phyloP scores from a whole-genome alignment of 2,113 vertebrate genomes.

The Anarhynchus alexandrinus region DNA sequence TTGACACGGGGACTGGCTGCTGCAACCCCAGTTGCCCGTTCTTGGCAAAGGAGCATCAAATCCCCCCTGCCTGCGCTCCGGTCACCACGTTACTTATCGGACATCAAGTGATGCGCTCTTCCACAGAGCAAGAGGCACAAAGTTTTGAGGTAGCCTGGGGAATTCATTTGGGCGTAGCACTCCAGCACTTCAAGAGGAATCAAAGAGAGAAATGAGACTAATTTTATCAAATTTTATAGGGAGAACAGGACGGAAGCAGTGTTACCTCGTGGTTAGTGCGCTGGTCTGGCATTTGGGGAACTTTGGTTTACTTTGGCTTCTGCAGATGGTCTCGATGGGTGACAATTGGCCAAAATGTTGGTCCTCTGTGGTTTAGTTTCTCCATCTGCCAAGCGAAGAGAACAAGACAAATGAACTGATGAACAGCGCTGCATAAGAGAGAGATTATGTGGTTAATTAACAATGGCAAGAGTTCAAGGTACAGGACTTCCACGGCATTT shows the following conservation, averaged over 20 bases:
- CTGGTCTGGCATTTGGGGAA: background rate
- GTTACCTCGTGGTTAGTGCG: rapidly evolving
- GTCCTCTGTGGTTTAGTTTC: background rate
- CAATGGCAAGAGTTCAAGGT: background rate
- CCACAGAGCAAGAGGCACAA: background rate
- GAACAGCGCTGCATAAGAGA: background rate
- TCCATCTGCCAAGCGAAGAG: background rate
- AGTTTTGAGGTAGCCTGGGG: background rate
- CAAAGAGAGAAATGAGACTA: background rate
- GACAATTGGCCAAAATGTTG: background rate
- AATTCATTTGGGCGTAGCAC: background rate
- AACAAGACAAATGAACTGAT: background rate
- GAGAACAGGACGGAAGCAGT: background rate
- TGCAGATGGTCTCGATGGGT: background rate
- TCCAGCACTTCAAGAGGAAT: background rate
- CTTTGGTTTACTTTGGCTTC: background rate
- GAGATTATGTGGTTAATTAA: background rate
- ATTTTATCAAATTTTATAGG: background rate
- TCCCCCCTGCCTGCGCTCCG: background rate
- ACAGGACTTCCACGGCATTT: background rate
- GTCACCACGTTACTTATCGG: rapidly evolving
- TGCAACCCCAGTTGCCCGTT: background rate
- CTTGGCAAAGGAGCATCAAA: background rate
- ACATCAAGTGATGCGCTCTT: background rate
- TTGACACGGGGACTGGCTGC: rapidly evolving